Percentiles rank a stretch among this genome's conserved stretches.
Evolutionary conservation across 2,888 invertebrate species (phyloP).

Genomic region (Philonicus albiceps): DNA sequence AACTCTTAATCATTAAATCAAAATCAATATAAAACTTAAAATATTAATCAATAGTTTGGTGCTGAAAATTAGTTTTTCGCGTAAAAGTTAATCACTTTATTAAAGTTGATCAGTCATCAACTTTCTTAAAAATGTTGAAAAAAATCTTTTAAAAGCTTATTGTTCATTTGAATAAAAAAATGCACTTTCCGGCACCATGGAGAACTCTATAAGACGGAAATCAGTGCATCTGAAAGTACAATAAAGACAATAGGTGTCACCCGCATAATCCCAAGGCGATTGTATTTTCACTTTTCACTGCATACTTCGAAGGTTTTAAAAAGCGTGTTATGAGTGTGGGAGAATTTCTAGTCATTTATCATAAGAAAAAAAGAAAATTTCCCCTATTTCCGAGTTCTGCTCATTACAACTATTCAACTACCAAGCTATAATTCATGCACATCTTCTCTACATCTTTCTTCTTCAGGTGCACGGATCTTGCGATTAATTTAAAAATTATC

Average conservation of each 20-base stretch:
- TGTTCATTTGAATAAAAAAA: background rate
- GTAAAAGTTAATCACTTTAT: too few relatives aligned
- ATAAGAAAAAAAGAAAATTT: slow-evolving; percentile 38
- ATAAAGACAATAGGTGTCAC: slow-evolving; percentile 26
- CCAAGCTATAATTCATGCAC: background rate
- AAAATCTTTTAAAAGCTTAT: background rate
- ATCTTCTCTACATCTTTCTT: background rate
- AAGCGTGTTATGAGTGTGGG: slow-evolving; percentile 50
- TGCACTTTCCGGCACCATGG: background rate
- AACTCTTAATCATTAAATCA: background rate
- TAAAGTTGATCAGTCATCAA: background rate
- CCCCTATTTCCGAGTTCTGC: slow-evolving; percentile 32
- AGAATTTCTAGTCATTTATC: slow-evolving; percentile 43
- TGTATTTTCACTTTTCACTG: slow-evolving; percentile 42
- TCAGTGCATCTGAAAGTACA: slow-evolving; percentile 32
- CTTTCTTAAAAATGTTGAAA: background rate
- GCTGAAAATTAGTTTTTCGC: too few relatives aligned
- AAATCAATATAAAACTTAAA: background rate
- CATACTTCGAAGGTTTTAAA: slow-evolving; percentile 31
- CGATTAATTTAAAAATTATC: background rate
- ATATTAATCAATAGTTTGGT: too few relatives aligned
- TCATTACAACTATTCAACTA: background rate
- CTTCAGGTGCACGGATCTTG: background rate
- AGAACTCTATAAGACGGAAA: slow-evolving; percentile 28
- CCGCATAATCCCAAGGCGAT: slow-evolving; percentile 3